phyloP scores from a whole-genome alignment of 1,140 invertebrate genomes.

The Papilio aristodemus region DNA sequence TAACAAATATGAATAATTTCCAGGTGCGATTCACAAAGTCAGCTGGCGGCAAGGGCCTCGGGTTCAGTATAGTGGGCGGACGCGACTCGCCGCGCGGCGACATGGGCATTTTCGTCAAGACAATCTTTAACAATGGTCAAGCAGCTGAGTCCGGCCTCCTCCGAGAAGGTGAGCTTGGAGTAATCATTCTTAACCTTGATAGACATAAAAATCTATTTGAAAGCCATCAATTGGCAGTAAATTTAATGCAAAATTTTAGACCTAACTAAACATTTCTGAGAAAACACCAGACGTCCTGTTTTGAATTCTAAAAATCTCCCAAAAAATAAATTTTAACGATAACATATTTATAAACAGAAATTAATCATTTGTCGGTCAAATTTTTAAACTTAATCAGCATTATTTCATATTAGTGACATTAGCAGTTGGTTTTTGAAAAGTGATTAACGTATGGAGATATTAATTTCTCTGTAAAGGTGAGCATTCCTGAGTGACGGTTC shows the following conservation, averaged over 20 bases:
- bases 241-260: no score
- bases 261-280: no score
- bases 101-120: slow-evolving; percentile 91
- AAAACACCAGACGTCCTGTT: no score
- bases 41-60: slow-evolving; percentile 86
- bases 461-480: slow-evolving; percentile 39
- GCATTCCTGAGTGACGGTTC: slow-evolving; percentile 49
- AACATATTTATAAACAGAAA: no score
- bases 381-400: background rate
- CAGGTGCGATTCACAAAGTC: slow-evolving; percentile 86
- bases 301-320: no score
- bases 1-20: slow-evolving; percentile 38
- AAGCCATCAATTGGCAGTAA: no score
- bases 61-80: slow-evolving; percentile 91
- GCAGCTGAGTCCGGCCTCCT: slow-evolving; percentile 85
- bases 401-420: background rate
- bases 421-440: background rate
- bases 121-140: slow-evolving; percentile 88
- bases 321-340: no score
- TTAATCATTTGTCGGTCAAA: no score
- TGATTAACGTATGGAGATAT: background rate
- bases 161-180: slow-evolving; percentile 77
- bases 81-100: slow-evolving; percentile 87
- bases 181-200: slow-evolving; percentile 20
- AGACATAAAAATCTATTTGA: no score